Base-by-base conservation (phyloP, 2,113 vertebrate genomes). In the Tachuris rubrigastra region DNA sequence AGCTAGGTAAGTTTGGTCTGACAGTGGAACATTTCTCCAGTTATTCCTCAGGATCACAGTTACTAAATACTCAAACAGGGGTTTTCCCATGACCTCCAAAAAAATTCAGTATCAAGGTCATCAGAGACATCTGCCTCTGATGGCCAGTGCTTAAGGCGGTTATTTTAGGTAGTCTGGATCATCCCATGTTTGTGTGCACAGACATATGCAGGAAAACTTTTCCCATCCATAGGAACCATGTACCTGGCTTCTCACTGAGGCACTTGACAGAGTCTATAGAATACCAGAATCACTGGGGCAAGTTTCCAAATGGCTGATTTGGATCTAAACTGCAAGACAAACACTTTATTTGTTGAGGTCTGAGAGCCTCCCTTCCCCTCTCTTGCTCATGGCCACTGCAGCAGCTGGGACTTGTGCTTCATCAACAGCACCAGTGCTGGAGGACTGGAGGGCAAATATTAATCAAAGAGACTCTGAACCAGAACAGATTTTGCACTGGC, bases 141-240 rank as follows among this genome's bases (percentile, higher is more conserved):
- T 49, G 91, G 85, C 67, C 30, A 25, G 63, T 65, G 79, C 59
- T 93, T 50, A 22, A 76, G 25, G 55, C 72, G 63, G 63, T 93
- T 93, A 88, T 88, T 97, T 94, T 59, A 42, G 55, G 75, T 76
- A 88, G 41, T 39, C 13, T 79, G 74, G 74, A 41, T 96, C 85
- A 76, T 53, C 39, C 63, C 24, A 4, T 71, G 18, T 39, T 9
- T 30, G 59, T 77, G 39, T 80, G 24, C 42, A 37, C 20, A 41
- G 22, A 83, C 14, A 10, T 1, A 56, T 1, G 15, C 41, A 73
- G 46, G 62, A 25, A 90, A 80, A 53, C 85, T 39, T 41, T 80
- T 46, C 31, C 30, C 53, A 33, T 53, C 82, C 27, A 1, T 31
- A 77, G 62, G 67, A 92, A 27, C 22, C 12, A 68, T 63, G 49